Conservation (phyloP, 2,888 invertebrate genomes). For the Perdita meconis region DNA sequence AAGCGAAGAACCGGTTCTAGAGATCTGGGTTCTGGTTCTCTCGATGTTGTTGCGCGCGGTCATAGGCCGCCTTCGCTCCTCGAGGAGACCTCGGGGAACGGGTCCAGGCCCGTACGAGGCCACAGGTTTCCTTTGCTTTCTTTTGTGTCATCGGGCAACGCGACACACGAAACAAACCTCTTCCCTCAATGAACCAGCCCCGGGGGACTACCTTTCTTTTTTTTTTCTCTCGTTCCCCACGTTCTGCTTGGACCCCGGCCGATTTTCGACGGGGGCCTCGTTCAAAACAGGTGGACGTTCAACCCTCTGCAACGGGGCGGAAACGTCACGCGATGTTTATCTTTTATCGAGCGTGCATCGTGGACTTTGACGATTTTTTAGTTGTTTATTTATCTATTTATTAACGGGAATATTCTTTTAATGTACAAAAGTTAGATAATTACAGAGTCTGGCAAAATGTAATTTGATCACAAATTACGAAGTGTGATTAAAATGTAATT, state of each 20-base stretch:
- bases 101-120: slow-evolving; percentile 39
- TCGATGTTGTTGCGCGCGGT: slow-evolving; percentile 81
- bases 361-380: too few species aligned
- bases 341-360: neutral
- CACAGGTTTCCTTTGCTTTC: slow-evolving; percentile 42
- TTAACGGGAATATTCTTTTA: too few species aligned
- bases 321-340: slow-evolving; percentile 7
- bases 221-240: too few species aligned
- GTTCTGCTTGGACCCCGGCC: too few species aligned
- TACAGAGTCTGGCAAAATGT: too few species aligned
- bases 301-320: neutral
- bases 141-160: slow-evolving; percentile 16
- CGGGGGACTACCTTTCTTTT: neutral
- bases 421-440: too few species aligned
- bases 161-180: slow-evolving; percentile 14
- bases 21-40: slow-evolving; percentile 81
- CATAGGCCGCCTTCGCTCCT: slow-evolving; percentile 79
- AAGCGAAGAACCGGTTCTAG: slow-evolving; percentile 78
- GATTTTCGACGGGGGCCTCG: too few species aligned
- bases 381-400: too few species aligned
- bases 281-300: neutral
- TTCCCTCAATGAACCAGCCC: slow-evolving; percentile 29
- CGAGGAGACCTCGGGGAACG: slow-evolving; percentile 61
- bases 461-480: too few species aligned
- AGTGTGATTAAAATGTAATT: too few species aligned